These are phyloP conservation scores for Tiliacea citrago DNA, from an alignment of 2,888 invertebrate species.

Conservation along the genomic window DNA sequence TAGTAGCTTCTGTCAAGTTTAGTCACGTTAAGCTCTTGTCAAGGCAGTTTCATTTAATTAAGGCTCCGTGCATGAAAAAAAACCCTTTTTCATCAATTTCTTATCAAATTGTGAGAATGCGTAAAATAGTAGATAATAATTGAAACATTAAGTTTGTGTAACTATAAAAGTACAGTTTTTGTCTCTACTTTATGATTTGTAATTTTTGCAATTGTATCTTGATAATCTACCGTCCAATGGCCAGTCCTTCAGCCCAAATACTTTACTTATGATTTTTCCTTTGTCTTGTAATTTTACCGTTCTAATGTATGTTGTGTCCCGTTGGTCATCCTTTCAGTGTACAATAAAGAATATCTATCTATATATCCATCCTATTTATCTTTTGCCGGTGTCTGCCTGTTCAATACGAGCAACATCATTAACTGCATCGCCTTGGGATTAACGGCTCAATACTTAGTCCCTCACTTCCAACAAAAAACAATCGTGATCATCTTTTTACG, in stretches of 20 bases:
- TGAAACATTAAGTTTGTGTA: too few relatives aligned
- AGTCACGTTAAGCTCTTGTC: constrained; percentile 24
- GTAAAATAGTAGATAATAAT: too few relatives aligned
- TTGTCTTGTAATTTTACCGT: neutral
- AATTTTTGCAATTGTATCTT: neutral
- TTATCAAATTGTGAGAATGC: too few relatives aligned
- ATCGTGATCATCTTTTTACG: constrained; percentile 18
- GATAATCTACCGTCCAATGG: neutral
- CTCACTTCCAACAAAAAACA: constrained; percentile 1
- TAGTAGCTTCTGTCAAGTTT: constrained; percentile 8
- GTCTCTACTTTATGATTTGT: too few relatives aligned
- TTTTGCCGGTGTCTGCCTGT: neutral
- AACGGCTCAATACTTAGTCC: neutral
- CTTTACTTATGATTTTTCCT: neutral
- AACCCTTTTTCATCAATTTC: too few relatives aligned
- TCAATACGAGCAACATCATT: neutral
- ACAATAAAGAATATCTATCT: neutral
- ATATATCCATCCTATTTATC: neutral
- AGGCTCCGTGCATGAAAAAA: constrained; percentile 8
- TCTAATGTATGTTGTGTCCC: neutral
- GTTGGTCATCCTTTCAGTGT: neutral
- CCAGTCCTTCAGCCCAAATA: neutral
- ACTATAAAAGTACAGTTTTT: too few relatives aligned
- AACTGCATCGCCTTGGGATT: neutral
- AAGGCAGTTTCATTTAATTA: constrained; percentile 27